Percentiles rank a stretch among this genome's conserved stretches.
These are phyloP conservation scores for Trichonephila clavata DNA, from an alignment of 1,140 invertebrate species.

Conservation along the genomic window DNA sequence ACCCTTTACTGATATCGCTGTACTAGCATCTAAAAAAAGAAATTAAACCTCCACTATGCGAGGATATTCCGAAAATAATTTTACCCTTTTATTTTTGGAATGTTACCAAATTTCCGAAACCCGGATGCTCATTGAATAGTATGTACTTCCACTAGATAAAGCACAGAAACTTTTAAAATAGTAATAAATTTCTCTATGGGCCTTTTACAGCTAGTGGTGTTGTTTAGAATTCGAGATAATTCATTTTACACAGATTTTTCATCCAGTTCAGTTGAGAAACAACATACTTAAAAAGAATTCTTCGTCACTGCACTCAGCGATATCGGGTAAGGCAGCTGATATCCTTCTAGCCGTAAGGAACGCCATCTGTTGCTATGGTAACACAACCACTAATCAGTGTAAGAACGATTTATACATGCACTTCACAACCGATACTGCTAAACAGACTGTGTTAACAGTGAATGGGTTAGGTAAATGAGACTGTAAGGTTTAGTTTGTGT, in stretches of 20 bases:
- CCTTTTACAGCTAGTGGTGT: not conserved
- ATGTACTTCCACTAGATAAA: too few species aligned
- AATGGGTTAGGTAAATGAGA: constrained; percentile 38
- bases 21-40: not conserved
- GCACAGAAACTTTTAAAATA: not conserved
- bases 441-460: constrained; percentile 52
- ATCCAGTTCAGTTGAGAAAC: not conserved
- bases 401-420: constrained; percentile 62
- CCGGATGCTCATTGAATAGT: too few species aligned
- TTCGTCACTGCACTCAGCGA: constrained; percentile 7
- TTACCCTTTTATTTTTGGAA: not conserved
- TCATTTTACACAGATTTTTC: not conserved
- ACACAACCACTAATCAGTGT: constrained; percentile 62
- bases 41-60: not conserved
- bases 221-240: not conserved
- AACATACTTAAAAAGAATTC: constrained; percentile 17
- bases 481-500: constrained; percentile 6
- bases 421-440: constrained; percentile 53
- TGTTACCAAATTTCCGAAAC: not conserved
- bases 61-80: not conserved
- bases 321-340: constrained; percentile 50
- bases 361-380: constrained; percentile 61
- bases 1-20: not conserved
- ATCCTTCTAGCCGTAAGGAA: constrained; percentile 49
- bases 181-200: not conserved